phyloP scores from a whole-genome alignment of 2,797 vertebrate species.

The Halcyon chelicuti region DNA sequence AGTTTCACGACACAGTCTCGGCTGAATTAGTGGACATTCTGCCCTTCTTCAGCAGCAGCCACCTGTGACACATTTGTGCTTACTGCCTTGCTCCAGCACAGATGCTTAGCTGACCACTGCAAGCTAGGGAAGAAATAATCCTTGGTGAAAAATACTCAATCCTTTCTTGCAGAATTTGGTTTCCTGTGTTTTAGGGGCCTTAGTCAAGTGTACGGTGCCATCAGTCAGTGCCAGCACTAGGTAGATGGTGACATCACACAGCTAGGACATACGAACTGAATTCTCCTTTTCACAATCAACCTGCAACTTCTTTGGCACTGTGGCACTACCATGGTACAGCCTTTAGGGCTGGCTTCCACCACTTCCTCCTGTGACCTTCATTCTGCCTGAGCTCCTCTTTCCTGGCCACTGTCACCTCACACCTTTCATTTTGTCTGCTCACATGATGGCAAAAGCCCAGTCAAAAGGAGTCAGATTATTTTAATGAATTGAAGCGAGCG shows the following conservation, averaged over 20 bases:
- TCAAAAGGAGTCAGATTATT: background rate
- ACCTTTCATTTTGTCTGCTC: background rate
- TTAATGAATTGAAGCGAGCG: fast-evolving
- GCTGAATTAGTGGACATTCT: background rate
- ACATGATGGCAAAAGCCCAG: background rate
- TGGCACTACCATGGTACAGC: too few relatives aligned
- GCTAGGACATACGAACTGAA: background rate
- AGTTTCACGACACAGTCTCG: background rate
- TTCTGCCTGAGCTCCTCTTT: background rate
- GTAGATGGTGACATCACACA: background rate
- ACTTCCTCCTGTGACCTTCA: background rate
- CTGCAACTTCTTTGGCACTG: background rate
- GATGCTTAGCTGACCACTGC: background rate
- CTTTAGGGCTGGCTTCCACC: background rate
- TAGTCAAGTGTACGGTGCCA: fast-evolving
- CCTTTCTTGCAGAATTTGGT: background rate
- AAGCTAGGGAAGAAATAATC: background rate
- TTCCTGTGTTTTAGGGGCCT: background rate
- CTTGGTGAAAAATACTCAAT: background rate
- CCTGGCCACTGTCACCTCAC: background rate
- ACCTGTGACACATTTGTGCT: background rate
- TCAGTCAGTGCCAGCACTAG: background rate
- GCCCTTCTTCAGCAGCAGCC: background rate
- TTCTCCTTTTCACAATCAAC: background rate
- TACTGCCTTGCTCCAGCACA: background rate